Evolutionary conservation across 1,140 invertebrate species (phyloP), one percentile per base, ranked within the genome.

Genomic region (Drosophila yakuba): DNA sequence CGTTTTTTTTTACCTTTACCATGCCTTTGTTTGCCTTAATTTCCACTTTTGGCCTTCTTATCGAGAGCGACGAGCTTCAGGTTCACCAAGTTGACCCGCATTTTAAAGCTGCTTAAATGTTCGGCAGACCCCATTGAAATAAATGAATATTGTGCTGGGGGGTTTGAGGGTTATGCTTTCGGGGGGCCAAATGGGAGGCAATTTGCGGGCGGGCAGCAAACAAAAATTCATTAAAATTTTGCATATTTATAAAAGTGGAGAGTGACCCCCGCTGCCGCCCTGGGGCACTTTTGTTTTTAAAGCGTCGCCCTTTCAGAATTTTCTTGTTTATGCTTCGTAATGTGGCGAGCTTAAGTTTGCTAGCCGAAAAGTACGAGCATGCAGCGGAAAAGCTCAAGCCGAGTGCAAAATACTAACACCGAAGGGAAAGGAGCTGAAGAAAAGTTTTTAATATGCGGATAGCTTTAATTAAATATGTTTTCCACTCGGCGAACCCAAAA

Each of bases 401-500:
- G 59, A 86, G 83, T 82, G 82, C 78, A 85, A 85, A 85, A 86
- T 86, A 74, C 63, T 74, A 85, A 69, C 51, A 69, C 61, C 68
- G 25, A 63, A 64, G 61, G 45, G 58, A 41, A 45, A 4, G 14
- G 12, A 17, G 17, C 25, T 28, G 15, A 32, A 8, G 64, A 50
- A 79, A 89, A 83, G 71, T 89, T 89, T 89, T 89, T 89, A 89
- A 89, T 89, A 89, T 89, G 84, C 84, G 85, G 80, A 89, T 89
- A 89, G 84, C 84, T 89, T 89, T 89, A 89, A 89, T 89, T 89
- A 89, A 89, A 89, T 89, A 89, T 89, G 84, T 78, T 89, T 89
- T 89, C 85, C 84, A 89, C 84, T 89, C 63, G 80, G 63, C 77
- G 77, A 78, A 77, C 80, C 69, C 84, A 74, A 83, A 83, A 72